Percentiles rank a stretch among this genome's conserved stretches.
phyloP scores from a whole-genome alignment of 2,888 invertebrate genomes.

The Hipparchia semele region DNA sequence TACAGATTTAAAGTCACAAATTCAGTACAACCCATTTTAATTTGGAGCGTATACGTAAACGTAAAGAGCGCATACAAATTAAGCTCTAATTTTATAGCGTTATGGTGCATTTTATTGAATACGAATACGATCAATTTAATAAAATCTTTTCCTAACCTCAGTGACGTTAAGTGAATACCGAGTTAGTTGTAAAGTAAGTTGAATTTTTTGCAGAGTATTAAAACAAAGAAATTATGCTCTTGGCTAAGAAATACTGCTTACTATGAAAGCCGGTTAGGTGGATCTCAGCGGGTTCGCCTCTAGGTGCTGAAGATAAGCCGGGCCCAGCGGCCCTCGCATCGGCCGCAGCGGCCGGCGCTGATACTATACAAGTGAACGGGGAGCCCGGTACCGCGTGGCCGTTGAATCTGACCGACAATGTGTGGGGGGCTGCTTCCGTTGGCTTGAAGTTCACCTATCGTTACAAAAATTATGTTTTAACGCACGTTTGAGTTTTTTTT shows the following conservation, averaged over 20 bases:
- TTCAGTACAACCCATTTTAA: too few species aligned
- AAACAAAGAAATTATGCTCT: not conserved
- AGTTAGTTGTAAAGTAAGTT: too few species aligned
- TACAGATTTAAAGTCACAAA: too few species aligned
- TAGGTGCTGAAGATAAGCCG: slow-evolving; percentile 66
- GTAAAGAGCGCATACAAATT: too few species aligned
- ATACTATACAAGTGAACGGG: slow-evolving; percentile 95
- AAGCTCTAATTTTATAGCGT: too few species aligned
- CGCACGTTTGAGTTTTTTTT: not conserved
- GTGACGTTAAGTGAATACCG: too few species aligned
- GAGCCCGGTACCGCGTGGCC: slow-evolving; percentile 93
- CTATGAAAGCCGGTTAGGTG: slow-evolving; percentile 74
- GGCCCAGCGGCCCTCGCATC: slow-evolving; percentile 74
- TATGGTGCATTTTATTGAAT: too few species aligned
- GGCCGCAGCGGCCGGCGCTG: slow-evolving; percentile 70
- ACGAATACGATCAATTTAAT: too few species aligned
- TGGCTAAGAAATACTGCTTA: slow-evolving; percentile 20
- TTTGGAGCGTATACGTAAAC: too few species aligned
- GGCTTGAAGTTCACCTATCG: slow-evolving; percentile 95
- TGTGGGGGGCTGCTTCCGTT: slow-evolving; percentile 95
- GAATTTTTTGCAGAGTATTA: not conserved
- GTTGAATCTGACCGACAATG: slow-evolving; percentile 93
- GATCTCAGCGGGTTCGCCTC: slow-evolving; percentile 72
- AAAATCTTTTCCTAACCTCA: too few species aligned
- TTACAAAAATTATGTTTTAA: not conserved